Percentiles rank a stretch among this genome's conserved stretches.
Evolutionary conservation across 1,140 invertebrate genomes (phyloP).

Genomic region (Hydropsyche tenuis): DNA sequence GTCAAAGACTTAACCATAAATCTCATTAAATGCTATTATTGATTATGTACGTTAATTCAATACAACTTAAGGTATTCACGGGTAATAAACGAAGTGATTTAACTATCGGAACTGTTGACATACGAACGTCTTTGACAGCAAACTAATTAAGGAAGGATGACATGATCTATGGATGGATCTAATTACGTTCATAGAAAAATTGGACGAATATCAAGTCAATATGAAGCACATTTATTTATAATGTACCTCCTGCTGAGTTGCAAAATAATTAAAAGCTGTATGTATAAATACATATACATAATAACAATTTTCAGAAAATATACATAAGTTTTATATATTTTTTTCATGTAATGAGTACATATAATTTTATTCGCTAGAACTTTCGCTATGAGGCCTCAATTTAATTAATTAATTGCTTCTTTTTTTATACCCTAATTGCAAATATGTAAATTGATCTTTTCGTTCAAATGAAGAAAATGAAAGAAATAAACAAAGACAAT

Average conservation of each 20-base stretch:
- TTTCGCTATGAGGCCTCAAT: constrained; percentile 26
- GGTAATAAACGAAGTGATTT: too few relatives aligned
- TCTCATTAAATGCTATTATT: background rate
- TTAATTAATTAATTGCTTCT: constrained; percentile 25
- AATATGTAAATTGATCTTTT: constrained; percentile 8
- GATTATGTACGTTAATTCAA: too few relatives aligned
- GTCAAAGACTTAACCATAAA: background rate
- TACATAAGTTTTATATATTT: constrained; percentile 18
- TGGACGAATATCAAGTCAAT: constrained; percentile 36
- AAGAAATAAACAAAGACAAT: too few relatives aligned
- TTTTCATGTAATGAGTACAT: constrained; percentile 4
- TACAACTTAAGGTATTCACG: too few relatives aligned
- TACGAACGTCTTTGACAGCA: constrained; percentile 9
- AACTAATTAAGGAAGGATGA: constrained; percentile 21
- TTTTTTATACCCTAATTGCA: constrained; percentile 22
- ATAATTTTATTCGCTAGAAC: background rate
- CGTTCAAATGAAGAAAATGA: too few relatives aligned
- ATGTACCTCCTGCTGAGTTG: constrained; percentile 4
- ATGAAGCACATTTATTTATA: constrained; percentile 18
- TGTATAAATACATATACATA: constrained; percentile 14
- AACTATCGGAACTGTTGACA: too few relatives aligned
- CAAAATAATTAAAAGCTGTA: constrained; percentile 22
- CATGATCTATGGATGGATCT: constrained; percentile 37
- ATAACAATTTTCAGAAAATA: constrained; percentile 22
- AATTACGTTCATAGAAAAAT: constrained; percentile 39